Evolutionary conservation across 2,797 vertebrate species (phyloP), one percentile per base, ranked within the genome.

Genomic region (Falco columbarius): DNA sequence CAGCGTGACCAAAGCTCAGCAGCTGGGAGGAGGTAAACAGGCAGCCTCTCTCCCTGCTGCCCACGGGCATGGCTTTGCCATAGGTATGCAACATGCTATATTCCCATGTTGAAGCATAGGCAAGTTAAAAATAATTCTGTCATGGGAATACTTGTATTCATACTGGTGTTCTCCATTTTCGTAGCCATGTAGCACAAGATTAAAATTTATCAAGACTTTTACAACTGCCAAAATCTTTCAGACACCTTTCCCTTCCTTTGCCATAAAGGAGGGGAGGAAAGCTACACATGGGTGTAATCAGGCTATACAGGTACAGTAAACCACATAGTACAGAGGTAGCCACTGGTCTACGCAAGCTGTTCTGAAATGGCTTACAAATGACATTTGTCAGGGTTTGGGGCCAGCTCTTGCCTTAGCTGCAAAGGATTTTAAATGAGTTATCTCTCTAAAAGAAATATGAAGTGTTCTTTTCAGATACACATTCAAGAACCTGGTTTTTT

Each of bases 401-500:
- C 24, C 61, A 86, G 34, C 34, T 67, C 16, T 89, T 70, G 38
- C 32, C 38, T 79, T 79, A 52, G 16, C 61, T 80, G 13, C 2
- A 1, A 67, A 77, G 10, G 26, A 89, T 79, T 95, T 86, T 61
- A 55, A 85, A 40, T 92, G 14, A 80, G 47, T 68, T 88, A 46
- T n/a, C 11, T 82, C 70, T 84, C n/a, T 54, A 81, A 91, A 95
- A 86, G 34, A 71, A 90, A 66, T 8, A 34, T 29, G 27, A 86
- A 42, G 5, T 27, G 27, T 66, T 88, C 13, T 16, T 90, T 71
- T 77, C 42, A 84, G 51, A 24, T 21, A 49, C 3, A 32, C 23
- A 52, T 36, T 66, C 51, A 47, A 71, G 38, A 74, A 68, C 12
- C 7, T 40, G 5, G 10, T 38, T 32, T 75, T 75, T 90, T 76